Conservation (phyloP, 2,113 vertebrate genomes). For the Fulica atra region DNA sequence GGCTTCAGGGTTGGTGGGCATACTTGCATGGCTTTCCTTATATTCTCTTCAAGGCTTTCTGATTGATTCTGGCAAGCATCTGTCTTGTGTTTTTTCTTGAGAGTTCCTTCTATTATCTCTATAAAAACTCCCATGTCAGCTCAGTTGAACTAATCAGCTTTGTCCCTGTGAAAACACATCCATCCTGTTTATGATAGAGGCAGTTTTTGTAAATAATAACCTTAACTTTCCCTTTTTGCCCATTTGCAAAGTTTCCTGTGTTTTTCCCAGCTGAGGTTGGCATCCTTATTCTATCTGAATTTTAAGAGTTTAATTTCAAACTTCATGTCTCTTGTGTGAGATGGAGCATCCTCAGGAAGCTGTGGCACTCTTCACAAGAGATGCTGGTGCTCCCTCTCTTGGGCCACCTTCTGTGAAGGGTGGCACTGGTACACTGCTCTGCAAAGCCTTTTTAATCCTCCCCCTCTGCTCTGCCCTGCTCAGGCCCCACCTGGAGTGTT, state of each 20-base stretch:
- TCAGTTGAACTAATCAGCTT: neutral
- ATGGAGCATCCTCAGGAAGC: neutral
- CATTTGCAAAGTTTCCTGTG: neutral
- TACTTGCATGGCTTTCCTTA: neutral
- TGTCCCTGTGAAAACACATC: neutral
- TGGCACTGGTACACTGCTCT: neutral
- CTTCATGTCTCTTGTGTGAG: rapidly evolving
- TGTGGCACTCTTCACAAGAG: neutral
- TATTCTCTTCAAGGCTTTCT: neutral
- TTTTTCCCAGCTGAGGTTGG: neutral
- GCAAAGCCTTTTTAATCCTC: neutral
- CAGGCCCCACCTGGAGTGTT: too few relatives aligned
- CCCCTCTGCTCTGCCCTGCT: too few relatives aligned
- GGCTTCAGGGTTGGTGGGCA: neutral
- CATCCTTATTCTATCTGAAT: neutral
- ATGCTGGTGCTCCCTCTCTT: neutral
- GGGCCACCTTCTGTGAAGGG: rapidly evolving
- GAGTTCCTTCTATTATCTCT: conserved; percentile 14
- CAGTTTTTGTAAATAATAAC: neutral
- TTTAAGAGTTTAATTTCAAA: neutral
- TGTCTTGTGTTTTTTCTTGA: neutral
- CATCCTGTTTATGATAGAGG: neutral
- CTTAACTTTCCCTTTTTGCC: neutral
- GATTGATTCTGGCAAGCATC: neutral
- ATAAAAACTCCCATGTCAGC: neutral